Evolutionary conservation across 2,888 invertebrate genomes (phyloP).

Genomic region (Apodemia duryi): DNA sequence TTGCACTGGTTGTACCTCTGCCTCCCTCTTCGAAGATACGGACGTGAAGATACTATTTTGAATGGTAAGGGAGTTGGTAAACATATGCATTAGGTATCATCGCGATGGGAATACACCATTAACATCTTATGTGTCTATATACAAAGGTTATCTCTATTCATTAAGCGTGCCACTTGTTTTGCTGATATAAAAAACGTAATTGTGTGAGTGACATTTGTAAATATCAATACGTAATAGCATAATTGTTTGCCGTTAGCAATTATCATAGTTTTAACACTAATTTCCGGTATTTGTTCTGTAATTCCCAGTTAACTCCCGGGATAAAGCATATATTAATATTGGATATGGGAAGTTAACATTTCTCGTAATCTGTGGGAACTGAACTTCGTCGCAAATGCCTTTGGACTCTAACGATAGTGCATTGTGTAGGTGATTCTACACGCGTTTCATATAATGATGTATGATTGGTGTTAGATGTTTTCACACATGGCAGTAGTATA

Average conservation of each 20-base stretch:
- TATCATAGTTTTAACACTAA: not conserved
- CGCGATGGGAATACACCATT: no score
- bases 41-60: no score
- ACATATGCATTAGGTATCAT: no score
- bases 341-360: slow-evolving; percentile 23
- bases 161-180: no score
- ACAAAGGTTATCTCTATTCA: no score
- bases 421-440: slow-evolving; percentile 6
- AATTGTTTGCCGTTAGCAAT: not conserved
- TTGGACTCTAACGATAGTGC: slow-evolving; percentile 2
- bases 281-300: slow-evolving; percentile 6
- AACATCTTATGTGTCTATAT: no score
- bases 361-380: slow-evolving; percentile 19
- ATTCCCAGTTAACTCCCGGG: slow-evolving; percentile 9
- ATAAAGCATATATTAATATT: slow-evolving; percentile 22
- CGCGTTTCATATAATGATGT: not conserved
- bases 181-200: not conserved
- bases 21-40: no score
- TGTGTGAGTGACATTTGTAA: not conserved
- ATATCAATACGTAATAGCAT: not conserved
- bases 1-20: no score
- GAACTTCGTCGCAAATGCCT: slow-evolving; percentile 1
- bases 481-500: not conserved
- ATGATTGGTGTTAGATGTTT: not conserved
- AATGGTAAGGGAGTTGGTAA: no score